Conservation (phyloP, 2,888 invertebrate species). For the Tetrapedia diversipes region DNA sequence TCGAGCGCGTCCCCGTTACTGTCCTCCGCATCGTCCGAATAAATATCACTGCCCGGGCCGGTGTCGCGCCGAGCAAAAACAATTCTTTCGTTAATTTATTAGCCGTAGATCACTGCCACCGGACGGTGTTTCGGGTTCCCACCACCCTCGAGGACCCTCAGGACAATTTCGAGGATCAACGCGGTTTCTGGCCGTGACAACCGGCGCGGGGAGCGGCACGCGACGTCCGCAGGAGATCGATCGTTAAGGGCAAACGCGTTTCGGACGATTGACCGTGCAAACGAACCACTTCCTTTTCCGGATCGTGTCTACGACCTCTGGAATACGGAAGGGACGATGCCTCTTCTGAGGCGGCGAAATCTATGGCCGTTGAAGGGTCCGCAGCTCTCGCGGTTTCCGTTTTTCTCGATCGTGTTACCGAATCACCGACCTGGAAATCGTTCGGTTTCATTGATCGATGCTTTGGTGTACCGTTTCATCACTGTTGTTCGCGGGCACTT, state of each 20-base stretch:
- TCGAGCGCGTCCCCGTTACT: constrained; percentile 29
- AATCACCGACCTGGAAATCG: too few relatives aligned
- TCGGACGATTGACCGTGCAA: constrained; percentile 73
- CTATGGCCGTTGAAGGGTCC: constrained; percentile 35
- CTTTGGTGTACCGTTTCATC: too few relatives aligned
- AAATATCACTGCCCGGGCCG: constrained; percentile 41
- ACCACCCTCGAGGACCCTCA: background rate
- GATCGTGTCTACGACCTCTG: constrained; percentile 42
- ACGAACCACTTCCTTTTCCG: constrained; percentile 71
- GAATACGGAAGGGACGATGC: constrained; percentile 34
- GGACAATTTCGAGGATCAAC: constrained; percentile 67
- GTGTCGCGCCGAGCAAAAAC: constrained; percentile 48
- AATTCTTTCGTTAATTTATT: constrained; percentile 68
- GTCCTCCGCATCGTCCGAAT: constrained; percentile 46
- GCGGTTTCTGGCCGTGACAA: constrained; percentile 68
- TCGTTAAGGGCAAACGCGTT: constrained; percentile 67
- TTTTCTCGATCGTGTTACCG: constrained; percentile 28
- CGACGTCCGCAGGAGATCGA: constrained; percentile 71
- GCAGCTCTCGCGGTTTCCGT: constrained; percentile 42
- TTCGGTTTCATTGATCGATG: too few relatives aligned
- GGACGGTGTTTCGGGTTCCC: constrained; percentile 43
- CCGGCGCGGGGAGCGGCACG: constrained; percentile 59
- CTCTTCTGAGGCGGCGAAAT: constrained; percentile 39
- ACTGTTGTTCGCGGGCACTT: too few relatives aligned
- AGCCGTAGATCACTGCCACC: constrained; percentile 62